Percentiles rank a stretch among this genome's conserved stretches.
These are phyloP conservation scores for Paralinhomoeus sp. DNA, from an alignment of 2,888 invertebrate genomes.

Conservation along the genomic window DNA sequence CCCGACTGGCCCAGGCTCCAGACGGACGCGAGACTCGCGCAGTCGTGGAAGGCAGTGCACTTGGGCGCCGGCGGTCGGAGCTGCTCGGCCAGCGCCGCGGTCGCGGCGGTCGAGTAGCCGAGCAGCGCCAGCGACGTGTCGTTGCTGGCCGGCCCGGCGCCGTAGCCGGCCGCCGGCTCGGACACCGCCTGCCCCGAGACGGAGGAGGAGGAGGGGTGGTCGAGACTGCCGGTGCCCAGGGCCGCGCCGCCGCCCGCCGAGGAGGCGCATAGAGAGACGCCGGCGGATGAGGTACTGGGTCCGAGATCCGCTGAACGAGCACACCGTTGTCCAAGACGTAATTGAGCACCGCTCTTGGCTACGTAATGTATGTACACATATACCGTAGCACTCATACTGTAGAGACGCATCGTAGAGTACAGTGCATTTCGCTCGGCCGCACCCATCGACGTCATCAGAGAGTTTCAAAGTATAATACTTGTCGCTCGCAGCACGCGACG, in stretches of 20 bases:
- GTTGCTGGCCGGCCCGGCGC: not conserved
- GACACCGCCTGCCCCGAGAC: not conserved
- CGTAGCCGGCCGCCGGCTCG: not conserved
- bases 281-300: not conserved
- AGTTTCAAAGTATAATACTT: no score
- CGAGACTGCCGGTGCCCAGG: not conserved
- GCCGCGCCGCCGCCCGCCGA: not conserved
- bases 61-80: not conserved
- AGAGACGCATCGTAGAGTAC: no score
- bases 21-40: not conserved
- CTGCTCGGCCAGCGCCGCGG: conserved; percentile 4
- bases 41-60: conserved; percentile 3
- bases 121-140: not conserved
- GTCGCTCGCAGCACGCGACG: no score
- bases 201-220: not conserved
- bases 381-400: no score
- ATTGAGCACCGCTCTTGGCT: no score
- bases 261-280: not conserved
- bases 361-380: no score
- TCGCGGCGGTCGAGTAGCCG: not conserved
- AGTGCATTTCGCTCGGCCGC: no score
- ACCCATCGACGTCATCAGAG: no score
- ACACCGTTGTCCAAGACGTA: no score
- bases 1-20: not conserved
- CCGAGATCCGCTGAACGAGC: no score